Evolutionary conservation across 2,797 vertebrate genomes (phyloP), one percentile per base, ranked within the genome.

Genomic region (Crenuchus spilurus): DNA sequence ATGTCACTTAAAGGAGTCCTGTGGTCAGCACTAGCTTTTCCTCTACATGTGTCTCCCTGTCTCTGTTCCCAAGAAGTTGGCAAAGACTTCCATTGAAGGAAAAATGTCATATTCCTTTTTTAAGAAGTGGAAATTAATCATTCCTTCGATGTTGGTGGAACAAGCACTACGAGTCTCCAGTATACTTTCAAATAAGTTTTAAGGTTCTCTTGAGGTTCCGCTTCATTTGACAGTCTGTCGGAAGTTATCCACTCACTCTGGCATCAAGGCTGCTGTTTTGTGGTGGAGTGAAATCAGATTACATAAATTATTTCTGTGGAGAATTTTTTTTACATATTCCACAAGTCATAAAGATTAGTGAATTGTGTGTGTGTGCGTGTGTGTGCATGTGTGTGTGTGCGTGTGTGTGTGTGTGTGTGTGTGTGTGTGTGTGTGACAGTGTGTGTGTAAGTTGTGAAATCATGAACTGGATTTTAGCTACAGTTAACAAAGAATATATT

Each of bases 141-240:
- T 42, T 63, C 26, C 26, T 30, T 30, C 41, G 24, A 26, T 63
- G 22, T 44, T 30, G 61, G 16, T 4, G 18, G 24, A 63, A 63
- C 13, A 63, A 24, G 11, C 37, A 9, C 4, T 18, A n/a, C 51
- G 30, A 22, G 37, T 39, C 35, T 61, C 18, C 22, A 7, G 18
- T 30, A 52, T 18, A 20, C 48, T 67, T 35, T 30, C 55, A 54
- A 54, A 49, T 67, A 30, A 72, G 14, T 52, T 52, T 42, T 33
- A 33, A 62, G 54, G 31, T 55, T 22, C 44, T 54, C 69, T 60
- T 20, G 9, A 58, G 76, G 60, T 49, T 81, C 22, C 22, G n/a
- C 39, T 49, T 24, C 44, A 62, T 72, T 76, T 81, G 68, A 72
- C 68, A 75, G 72, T 65, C 72, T 72, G 37, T 72, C 52, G 37